Evolutionary conservation across 2,797 vertebrate genomes (phyloP), one percentile per base, ranked within the genome.

Genomic region (Myiotriccus ornatus): DNA sequence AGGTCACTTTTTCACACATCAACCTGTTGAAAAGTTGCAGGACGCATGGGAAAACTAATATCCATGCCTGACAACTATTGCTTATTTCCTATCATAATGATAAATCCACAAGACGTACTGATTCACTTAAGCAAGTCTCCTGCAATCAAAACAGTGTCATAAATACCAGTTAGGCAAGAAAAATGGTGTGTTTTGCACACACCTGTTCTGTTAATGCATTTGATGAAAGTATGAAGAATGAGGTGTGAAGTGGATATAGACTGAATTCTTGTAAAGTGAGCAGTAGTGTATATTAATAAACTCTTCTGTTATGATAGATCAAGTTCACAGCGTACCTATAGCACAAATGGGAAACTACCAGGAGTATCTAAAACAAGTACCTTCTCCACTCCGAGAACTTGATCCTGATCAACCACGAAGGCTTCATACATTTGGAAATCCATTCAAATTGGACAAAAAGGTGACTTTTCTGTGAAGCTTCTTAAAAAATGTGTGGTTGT

Each of bases 291-390:
- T 74, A 23, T 71, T 95, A 79, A 95, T 74, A 50, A 83, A 63
- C 6, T 23, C 3, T 87, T 97, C 39, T 94, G 19, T 97, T 92
- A 62, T 0, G 14, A 91, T 70, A 98, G 98, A 98, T 96, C 98
- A 98, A 97, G 95, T 98, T 83, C 98, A 98, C 92, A 98, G 98
- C 17, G 97, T 98, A 69, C 98, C 98, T 86, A 98, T 98, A 95
- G 97, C 98, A 90, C 98, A 98, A 96, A 98, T 98, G 98, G 98
- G 98, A 43, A 98, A 98, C 94, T 98, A 98, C 84, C 98, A 98
- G 92, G 98, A 98, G 59, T 98, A 98, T 87, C 96, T 98, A 49
- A 98, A 98, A 89, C 97, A 98, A 74, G 94, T 98, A 84, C 97
- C 98, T 91, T 98, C 98, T 90, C 98, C 98, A 1, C 94, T 98